A percentile compares a stretch with the other conserved stretches of the same genome.
Conservation (phyloP, 2,888 invertebrate species). For the Coleophora deauratella region DNA sequence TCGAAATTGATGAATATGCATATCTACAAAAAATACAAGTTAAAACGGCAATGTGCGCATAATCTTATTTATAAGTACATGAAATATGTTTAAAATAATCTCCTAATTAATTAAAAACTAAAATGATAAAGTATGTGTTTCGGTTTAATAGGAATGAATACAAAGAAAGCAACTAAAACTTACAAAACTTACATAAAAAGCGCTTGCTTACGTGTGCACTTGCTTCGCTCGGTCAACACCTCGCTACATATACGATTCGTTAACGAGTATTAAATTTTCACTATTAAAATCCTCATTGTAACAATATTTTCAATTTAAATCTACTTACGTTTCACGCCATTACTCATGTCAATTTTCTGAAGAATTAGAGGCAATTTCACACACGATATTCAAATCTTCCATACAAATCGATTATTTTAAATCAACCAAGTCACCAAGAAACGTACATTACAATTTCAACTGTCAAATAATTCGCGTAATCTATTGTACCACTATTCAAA, state of each 20-base stretch:
- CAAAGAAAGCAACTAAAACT: slow-evolving; percentile 18
- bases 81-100: too few species aligned
- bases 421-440: too few species aligned
- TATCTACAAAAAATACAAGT: not conserved
- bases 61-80: not conserved
- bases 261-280: slow-evolving; percentile 69
- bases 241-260: slow-evolving; percentile 48
- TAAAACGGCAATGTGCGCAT: not conserved
- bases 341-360: slow-evolving; percentile 33
- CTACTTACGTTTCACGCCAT: slow-evolving; percentile 50
- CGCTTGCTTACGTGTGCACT: slow-evolving; percentile 21
- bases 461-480: slow-evolving; percentile 33
- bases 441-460: too few species aligned
- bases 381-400: too few species aligned
- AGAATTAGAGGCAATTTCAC: slow-evolving; percentile 61
- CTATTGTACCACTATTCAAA: slow-evolving; percentile 31
- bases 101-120: slow-evolving; percentile 1
- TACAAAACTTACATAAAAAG: slow-evolving; percentile 1
- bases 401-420: not conserved
- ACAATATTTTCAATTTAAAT: slow-evolving; percentile 48
- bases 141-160: slow-evolving; percentile 24
- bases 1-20: not conserved
- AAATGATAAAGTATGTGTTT: not conserved
- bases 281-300: slow-evolving; percentile 61
- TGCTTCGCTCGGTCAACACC: slow-evolving; percentile 26